These are phyloP conservation scores for Acrossocheilus fasciatus DNA, from an alignment of 2,797 vertebrate species.

Conservation along the genomic window DNA sequence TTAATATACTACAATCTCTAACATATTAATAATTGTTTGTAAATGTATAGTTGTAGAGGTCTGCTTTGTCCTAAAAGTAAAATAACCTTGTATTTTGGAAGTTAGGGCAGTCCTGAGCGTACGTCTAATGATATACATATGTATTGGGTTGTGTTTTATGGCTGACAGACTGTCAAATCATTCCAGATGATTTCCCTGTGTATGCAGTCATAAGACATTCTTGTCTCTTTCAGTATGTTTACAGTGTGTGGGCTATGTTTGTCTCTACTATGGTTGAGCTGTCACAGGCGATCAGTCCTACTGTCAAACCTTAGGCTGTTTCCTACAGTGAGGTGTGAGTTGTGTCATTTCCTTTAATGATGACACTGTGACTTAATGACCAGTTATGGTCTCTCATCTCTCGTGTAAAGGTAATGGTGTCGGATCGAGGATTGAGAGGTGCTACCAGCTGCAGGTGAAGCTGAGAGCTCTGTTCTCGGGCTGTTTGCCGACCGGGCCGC, in stretches of 20 bases:
- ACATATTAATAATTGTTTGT: neutral
- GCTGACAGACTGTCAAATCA: conserved; percentile 15
- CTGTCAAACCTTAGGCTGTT: conserved; percentile 40
- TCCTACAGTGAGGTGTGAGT: conserved; percentile 41
- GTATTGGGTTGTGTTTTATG: neutral
- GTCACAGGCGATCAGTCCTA: conserved; percentile 9
- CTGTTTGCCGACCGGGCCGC: conserved; percentile 99
- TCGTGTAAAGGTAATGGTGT: neutral
- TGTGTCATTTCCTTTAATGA: conserved; percentile 34
- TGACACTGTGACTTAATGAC: conserved; percentile 35
- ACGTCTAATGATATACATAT: neutral
- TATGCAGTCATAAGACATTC: conserved; percentile 31
- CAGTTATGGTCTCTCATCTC: conserved; percentile 29
- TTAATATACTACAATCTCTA: neutral
- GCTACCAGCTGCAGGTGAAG: conserved; percentile 85
- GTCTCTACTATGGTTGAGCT: conserved; percentile 14
- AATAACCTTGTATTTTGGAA: neutral
- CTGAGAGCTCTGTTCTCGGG: conserved; percentile 97
- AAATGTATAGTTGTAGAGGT: neutral
- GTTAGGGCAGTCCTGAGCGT: neutral
- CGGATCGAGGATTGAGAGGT: conserved; percentile 55
- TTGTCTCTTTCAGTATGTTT: conserved; percentile 33
- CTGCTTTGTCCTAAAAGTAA: neutral
- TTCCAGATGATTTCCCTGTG: conserved; percentile 15
- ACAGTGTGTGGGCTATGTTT: conserved; percentile 26